Conservation (phyloP, 2,797 vertebrate genomes). For the Gymnopithys bicolor region DNA sequence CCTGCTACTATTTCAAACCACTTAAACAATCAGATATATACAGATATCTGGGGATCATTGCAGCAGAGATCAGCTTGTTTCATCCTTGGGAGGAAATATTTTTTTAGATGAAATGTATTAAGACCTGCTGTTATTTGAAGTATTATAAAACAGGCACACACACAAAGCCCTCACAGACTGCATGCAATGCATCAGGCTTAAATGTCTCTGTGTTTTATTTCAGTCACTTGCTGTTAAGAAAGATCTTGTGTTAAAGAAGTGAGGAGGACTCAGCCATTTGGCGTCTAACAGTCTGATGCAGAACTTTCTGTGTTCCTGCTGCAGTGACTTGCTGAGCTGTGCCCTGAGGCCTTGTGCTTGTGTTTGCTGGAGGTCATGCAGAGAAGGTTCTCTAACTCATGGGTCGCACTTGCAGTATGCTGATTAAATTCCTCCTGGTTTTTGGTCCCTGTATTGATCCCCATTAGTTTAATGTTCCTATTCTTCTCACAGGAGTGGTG, state of each 20-base stretch:
- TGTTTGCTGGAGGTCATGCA: accelerated
- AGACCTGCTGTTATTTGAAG: background rate
- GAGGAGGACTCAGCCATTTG: background rate
- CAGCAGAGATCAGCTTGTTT: background rate
- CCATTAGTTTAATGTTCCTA: background rate
- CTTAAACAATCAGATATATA: background rate
- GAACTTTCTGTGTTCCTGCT: background rate
- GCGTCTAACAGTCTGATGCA: background rate
- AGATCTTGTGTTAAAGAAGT: background rate
- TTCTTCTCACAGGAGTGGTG: background rate
- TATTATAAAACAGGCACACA: background rate
- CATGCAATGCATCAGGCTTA: background rate
- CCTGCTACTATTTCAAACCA: background rate
- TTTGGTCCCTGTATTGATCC: background rate
- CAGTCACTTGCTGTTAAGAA: background rate
- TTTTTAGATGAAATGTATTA: background rate
- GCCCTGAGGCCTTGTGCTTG: background rate
- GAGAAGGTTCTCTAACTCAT: background rate
- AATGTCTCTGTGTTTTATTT: background rate
- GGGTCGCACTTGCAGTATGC: background rate
- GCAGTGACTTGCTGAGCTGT: background rate
- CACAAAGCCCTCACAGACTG: background rate
- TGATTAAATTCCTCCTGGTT: background rate
- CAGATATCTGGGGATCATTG: background rate
- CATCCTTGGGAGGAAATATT: background rate